These are phyloP conservation scores for Nymphalis polychloros DNA, from an alignment of 2,888 invertebrate species.

Conservation along the genomic window DNA sequence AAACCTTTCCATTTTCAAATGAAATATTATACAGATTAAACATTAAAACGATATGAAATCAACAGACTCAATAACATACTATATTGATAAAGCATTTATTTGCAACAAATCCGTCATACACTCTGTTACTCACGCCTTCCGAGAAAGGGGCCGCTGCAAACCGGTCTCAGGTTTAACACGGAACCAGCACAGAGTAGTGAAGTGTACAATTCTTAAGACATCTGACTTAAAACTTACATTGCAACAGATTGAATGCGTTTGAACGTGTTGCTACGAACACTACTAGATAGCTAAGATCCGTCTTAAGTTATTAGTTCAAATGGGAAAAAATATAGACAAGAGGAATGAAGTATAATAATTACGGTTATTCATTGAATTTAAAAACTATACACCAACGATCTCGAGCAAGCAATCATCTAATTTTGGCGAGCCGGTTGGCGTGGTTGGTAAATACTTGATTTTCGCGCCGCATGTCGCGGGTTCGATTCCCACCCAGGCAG, in stretches of 20 bases:
- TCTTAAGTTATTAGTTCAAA: constrained; percentile 3
- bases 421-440: too few species aligned
- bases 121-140: constrained; percentile 52
- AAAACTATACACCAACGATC: too few species aligned
- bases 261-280: constrained; percentile 5
- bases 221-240: constrained; percentile 27
- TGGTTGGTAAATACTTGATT: too few species aligned
- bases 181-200: constrained; percentile 14
- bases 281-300: background rate
- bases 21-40: too few species aligned
- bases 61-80: constrained; percentile 42
- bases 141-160: constrained; percentile 53
- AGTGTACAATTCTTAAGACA: constrained; percentile 22
- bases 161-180: constrained; percentile 50
- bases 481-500: too few species aligned
- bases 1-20: too few species aligned
- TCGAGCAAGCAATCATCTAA: too few species aligned
- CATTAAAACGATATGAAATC: background rate
- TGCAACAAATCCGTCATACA: constrained; percentile 58
- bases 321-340: background rate
- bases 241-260: constrained; percentile 3
- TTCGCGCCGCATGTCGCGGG: too few species aligned
- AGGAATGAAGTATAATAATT: background rate
- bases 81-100: constrained; percentile 47
- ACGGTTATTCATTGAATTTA: too few species aligned